These are phyloP conservation scores for Astropecten irregularis DNA, from an alignment of 53 echinoderm and acorn worm genomes.

Conservation along the genomic window DNA sequence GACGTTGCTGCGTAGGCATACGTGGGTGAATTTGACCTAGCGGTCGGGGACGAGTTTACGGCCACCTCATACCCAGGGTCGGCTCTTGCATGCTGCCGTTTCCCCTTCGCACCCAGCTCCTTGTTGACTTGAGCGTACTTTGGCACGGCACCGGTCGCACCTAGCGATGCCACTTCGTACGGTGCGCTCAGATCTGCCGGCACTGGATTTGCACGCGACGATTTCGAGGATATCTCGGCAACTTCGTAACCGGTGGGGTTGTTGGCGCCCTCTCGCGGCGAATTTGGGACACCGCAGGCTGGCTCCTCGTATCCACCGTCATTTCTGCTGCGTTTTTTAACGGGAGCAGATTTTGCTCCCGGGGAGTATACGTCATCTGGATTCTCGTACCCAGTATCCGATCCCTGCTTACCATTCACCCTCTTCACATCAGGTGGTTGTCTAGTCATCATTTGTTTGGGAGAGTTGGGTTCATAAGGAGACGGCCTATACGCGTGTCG, in stretches of 20 bases:
- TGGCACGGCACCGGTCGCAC: not conserved
- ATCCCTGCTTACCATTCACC: too few relatives aligned
- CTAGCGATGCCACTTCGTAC: conserved; percentile 4
- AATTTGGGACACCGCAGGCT: not conserved
- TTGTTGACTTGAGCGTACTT: not conserved
- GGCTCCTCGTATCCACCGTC: conserved; percentile 24
- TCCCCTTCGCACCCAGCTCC: not conserved
- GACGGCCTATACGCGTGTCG: too few relatives aligned
- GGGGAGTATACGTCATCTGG: not conserved
- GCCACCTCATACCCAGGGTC: conserved; percentile 30
- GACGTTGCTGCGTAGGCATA: conserved; percentile 9
- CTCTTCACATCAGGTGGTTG: too few relatives aligned
- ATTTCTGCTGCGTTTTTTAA: too few relatives aligned
- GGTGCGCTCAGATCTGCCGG: not conserved
- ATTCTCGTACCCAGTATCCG: too few relatives aligned
- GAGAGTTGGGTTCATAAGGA: too few relatives aligned
- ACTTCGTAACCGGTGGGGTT: not conserved
- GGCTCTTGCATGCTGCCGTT: not conserved
- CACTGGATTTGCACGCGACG: not conserved
- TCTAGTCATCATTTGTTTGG: too few relatives aligned
- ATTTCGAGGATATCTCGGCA: not conserved
- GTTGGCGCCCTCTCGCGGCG: not conserved
- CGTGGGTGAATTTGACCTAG: not conserved
- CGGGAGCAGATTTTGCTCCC: not conserved
- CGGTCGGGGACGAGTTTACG: not conserved